Conservation (phyloP, 2,797 vertebrate species). For the Amphiprion clarkii region DNA sequence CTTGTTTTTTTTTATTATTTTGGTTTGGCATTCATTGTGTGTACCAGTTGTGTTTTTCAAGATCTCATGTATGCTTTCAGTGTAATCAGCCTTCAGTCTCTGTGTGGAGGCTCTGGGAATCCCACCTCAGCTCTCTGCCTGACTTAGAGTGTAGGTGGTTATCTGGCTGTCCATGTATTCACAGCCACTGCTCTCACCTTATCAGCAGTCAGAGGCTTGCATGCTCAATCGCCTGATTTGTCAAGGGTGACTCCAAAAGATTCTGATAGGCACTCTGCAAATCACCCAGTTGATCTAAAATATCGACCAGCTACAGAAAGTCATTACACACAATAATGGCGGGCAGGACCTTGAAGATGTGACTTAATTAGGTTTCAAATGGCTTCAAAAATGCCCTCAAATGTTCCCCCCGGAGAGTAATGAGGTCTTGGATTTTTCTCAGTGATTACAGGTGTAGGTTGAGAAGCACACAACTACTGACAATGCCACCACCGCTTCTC, state of each 20-base stretch:
- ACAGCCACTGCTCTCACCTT: conserved; percentile 76
- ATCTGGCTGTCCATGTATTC: conserved; percentile 73
- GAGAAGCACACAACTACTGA: conserved; percentile 37
- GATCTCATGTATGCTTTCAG: conserved; percentile 11
- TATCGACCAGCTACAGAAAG: conserved; percentile 87
- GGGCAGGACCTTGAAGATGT: conserved; percentile 87
- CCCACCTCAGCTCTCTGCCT: conserved; percentile 49
- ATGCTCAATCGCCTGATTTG: conserved; percentile 86
- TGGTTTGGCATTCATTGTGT: conserved; percentile 21
- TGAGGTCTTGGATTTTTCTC: conserved; percentile 57
- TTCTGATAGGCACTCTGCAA: conserved; percentile 87
- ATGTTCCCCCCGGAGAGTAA: conserved; percentile 71
- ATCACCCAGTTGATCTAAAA: conserved; percentile 91
- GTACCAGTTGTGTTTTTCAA: conserved; percentile 16
- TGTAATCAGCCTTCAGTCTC: conserved; percentile 45
- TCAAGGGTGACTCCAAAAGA: conserved; percentile 87
- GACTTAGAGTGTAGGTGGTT: conserved; percentile 64
- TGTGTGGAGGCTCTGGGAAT: conserved; percentile 38
- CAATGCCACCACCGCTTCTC: conserved; percentile 22
- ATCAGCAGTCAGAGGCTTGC: conserved; percentile 85
- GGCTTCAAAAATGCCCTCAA: conserved; percentile 80
- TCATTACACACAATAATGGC: conserved; percentile 89
- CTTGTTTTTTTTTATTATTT: conserved; percentile 22
- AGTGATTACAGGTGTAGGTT: conserved; percentile 68
- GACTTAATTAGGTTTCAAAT: conserved; percentile 89